Conservation (phyloP, 1,140 invertebrate species). For the Whitmania pigra region DNA sequence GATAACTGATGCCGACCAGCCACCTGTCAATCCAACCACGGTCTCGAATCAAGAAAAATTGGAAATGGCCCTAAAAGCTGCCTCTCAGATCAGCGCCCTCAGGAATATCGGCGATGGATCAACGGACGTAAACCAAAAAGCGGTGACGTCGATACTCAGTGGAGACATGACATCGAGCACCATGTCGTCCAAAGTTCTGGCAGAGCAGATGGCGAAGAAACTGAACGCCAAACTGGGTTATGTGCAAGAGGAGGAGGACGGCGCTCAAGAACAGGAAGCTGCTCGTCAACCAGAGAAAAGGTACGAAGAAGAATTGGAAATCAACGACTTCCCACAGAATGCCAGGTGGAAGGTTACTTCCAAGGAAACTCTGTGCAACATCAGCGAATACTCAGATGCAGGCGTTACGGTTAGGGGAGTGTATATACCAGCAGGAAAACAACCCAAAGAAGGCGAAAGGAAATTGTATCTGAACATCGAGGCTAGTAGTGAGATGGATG, state of each 20-base stretch:
- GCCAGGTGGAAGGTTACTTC: conserved; percentile 95
- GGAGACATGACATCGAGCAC: conserved; percentile 35
- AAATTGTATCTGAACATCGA: conserved; percentile 98
- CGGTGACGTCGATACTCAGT: conserved; percentile 70
- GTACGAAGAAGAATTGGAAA: conserved; percentile 97
- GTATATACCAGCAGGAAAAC: conserved; percentile 55
- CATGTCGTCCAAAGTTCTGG: conserved; percentile 43
- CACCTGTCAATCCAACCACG: conserved; percentile 26
- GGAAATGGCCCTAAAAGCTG: conserved; percentile 72
- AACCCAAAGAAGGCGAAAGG: conserved; percentile 73
- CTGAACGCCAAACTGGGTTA: conserved; percentile 97
- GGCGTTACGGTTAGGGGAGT: conserved; percentile 97
- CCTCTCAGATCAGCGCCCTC: conserved; percentile 74
- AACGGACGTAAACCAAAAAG: conserved; percentile 75
- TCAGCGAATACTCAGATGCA: conserved; percentile 96
- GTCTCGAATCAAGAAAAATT: conserved; percentile 56
- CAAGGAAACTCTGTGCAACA: conserved; percentile 92
- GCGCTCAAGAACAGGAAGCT: conserved; percentile 44
- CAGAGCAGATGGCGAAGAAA: conserved; percentile 65
- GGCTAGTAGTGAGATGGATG: conserved; percentile 86
- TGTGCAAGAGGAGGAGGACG: conserved; percentile 59
- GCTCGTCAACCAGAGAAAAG: conserved; percentile 49
- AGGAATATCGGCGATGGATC: conserved; percentile 73
- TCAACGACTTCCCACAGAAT: conserved; percentile 98
- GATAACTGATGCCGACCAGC: conserved; percentile 71